Evolutionary conservation across 2,888 invertebrate species (phyloP), one percentile per base, ranked within the genome.

Genomic region (Acanthosoma haemorrhoidale): DNA sequence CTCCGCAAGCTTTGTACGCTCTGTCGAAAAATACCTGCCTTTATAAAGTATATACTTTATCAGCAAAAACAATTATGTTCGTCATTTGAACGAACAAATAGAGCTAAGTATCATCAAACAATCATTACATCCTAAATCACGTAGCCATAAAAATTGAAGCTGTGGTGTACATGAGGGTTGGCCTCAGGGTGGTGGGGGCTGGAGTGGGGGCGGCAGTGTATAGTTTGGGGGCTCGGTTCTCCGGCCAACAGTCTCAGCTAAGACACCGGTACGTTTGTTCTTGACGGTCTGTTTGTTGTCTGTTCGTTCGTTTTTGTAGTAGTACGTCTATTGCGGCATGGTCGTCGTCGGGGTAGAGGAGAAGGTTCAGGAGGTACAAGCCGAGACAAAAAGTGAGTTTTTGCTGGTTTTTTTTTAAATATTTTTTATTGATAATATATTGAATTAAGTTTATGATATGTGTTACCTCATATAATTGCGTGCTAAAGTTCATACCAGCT

Each of bases 311-410:
- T 21, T 13, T n/a, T n/a, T n/a, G n/a, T n/a, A n/a, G n/a, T n/a
- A n/a, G n/a, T n/a, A n/a, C n/a, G n/a, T n/a, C n/a, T n/a, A 41
- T 15, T 16, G 8, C 13, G 61, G 32, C 38, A 61, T 61, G 61
- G 61, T 36, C 21, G 36, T 61, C 38, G 36, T 36, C 21, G 36
- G 32, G 13, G 36, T 36, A 4, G 61, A 61, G 8, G 34, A 61
- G 32, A 61, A 61, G 61, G 61, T 36, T 0, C 32, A 61, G 61
- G 61, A 61, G 36, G 61, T 36, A 13, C 61, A 61, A 4, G 34
- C 34, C 34, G 34, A 61, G 8, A 16, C 61, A 1, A 34, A 61
- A 36, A 16, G 61, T 61, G 25, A 61, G 61, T 36, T 15, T 39
- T 15, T 15, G 4, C 39, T 39, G 4, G 16, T 11, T 15, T 3